Evolutionary conservation across 2,113 vertebrate genomes (phyloP).

Genomic region (Microtus montanus): DNA sequence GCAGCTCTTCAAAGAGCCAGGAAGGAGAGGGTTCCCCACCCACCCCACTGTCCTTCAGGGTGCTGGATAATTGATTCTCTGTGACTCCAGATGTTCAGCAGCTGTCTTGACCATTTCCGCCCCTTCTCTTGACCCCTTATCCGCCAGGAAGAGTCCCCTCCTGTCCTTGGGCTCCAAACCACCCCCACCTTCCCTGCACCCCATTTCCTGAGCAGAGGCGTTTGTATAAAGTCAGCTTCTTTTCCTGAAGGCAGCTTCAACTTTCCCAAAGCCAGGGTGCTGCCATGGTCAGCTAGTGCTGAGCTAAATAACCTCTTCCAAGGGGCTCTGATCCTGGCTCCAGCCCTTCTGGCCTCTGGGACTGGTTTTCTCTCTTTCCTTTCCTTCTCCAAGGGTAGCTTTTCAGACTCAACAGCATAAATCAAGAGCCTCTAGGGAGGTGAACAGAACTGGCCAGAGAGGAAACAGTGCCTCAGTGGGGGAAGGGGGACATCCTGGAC

Average conservation of each 20-base stretch:
- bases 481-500: conserved; percentile 38
- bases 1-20: background rate
- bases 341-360: conserved; percentile 39
- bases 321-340: conserved; percentile 28
- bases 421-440: conserved; percentile 65
- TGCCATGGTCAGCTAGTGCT: background rate
- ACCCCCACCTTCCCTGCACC: conserved; percentile 68
- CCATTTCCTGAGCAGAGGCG: conserved; percentile 72
- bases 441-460: conserved; percentile 44
- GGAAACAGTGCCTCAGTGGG: conserved; percentile 19
- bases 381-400: conserved; percentile 43
- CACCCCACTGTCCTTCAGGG: conserved; percentile 62
- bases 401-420: conserved; percentile 53
- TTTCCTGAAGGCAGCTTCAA: background rate
- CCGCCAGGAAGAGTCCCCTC: conserved; percentile 82
- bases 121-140: conserved; percentile 70
- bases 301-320: background rate
- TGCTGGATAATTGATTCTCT: conserved; percentile 54
- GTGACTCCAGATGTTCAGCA: conserved; percentile 86
- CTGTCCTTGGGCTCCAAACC: conserved; percentile 72
- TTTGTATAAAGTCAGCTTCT: conserved; percentile 31
- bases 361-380: conserved; percentile 61
- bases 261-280: conserved; percentile 6
- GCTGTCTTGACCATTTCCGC: conserved; percentile 84
- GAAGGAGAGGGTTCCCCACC: background rate